phyloP scores from a whole-genome alignment of 2,888 invertebrate species.

The Netelia melanura region DNA sequence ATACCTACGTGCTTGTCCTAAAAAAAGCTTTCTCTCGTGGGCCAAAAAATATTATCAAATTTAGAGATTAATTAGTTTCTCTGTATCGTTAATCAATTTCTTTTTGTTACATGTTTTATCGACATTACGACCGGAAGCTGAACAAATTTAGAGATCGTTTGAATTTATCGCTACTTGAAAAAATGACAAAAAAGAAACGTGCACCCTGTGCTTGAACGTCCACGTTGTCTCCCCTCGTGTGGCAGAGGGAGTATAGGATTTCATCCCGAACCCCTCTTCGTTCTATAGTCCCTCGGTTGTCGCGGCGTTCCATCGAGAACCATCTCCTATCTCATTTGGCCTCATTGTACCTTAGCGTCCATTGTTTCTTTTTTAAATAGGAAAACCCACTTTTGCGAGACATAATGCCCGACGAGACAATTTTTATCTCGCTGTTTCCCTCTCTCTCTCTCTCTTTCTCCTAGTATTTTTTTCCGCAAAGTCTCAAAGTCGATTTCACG shows the following conservation, averaged over 20 bases:
- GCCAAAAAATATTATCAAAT: no score
- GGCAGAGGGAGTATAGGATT: constrained; percentile 80
- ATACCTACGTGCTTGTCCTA: no score
- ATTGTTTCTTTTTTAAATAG: constrained; percentile 84
- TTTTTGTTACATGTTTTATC: no score
- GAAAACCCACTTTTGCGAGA: constrained; percentile 81
- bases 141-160: constrained; percentile 72
- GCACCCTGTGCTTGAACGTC: constrained; percentile 74
- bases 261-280: constrained; percentile 77
- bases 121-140: no score
- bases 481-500: constrained; percentile 81
- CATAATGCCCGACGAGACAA: constrained; percentile 53
- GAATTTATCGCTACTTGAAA: constrained; percentile 76
- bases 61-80: no score
- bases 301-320: constrained; percentile 75
- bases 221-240: constrained; percentile 77
- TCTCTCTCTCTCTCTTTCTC: constrained; percentile 39
- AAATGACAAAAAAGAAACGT: constrained; percentile 53
- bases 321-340: constrained; percentile 84
- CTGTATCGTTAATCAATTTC: no score
- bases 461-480: constrained; percentile 17
- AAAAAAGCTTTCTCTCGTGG: no score
- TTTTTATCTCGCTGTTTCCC: constrained; percentile 29
- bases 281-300: constrained; percentile 71
- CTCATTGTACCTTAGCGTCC: constrained; percentile 83